Percentiles rank a stretch among this genome's conserved stretches.
phyloP scores from a whole-genome alignment of 2,113 vertebrate genomes.

The Caranx ignobilis region DNA sequence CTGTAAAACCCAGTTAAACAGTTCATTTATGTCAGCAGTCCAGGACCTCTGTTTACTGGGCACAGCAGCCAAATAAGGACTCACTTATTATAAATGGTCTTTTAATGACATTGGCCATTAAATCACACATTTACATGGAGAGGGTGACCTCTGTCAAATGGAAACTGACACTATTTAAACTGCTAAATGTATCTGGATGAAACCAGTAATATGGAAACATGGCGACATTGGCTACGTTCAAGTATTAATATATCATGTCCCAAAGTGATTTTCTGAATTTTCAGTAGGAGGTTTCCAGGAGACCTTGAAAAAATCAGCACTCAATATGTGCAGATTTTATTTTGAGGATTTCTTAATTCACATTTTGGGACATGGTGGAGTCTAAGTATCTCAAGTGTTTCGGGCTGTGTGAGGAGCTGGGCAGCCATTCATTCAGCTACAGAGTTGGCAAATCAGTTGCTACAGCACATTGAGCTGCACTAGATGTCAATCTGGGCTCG shows the following conservation, averaged over 20 bases:
- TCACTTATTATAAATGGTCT: slow-evolving; percentile 14
- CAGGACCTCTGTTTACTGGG: slow-evolving; percentile 18
- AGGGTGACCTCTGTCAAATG: slow-evolving; percentile 28
- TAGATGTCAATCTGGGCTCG: slow-evolving; percentile 54
- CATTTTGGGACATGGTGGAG: background rate
- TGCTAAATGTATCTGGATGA: background rate
- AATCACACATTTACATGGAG: slow-evolving; percentile 25
- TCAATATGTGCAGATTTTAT: background rate
- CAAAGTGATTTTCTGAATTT: background rate
- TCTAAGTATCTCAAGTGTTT: slow-evolving; percentile 2
- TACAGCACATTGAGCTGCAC: slow-evolving; percentile 45
- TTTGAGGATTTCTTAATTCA: background rate
- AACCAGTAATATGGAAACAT: slow-evolving; percentile 3
- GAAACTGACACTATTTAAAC: background rate
- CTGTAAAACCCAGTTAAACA: slow-evolving; percentile 14
- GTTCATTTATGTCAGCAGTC: slow-evolving; percentile 26
- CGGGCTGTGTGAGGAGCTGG: slow-evolving; percentile 6
- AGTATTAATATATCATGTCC: background rate
- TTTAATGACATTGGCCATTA: slow-evolving; percentile 11
- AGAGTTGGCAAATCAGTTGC: slow-evolving; percentile 49
- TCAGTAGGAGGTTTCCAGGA: background rate
- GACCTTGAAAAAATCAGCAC: background rate
- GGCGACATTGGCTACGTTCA: background rate
- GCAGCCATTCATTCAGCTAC: slow-evolving; percentile 37
- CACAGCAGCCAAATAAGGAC: slow-evolving; percentile 27